Evolutionary conservation across 2,888 invertebrate species (phyloP).

Genomic region (Phania funesta): DNA sequence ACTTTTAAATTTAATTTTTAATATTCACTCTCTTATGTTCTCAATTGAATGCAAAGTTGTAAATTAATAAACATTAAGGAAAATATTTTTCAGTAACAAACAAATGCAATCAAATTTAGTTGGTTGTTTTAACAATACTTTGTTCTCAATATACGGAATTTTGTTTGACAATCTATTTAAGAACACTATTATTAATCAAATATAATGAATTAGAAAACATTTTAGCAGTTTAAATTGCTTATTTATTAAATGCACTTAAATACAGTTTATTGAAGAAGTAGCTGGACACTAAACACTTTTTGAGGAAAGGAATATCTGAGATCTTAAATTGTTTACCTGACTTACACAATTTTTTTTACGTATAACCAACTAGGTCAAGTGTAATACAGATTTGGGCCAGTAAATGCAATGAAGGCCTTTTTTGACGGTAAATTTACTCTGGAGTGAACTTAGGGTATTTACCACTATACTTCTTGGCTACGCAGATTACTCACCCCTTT

Average conservation of each 20-base stretch:
- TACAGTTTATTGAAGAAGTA: constrained; percentile 6
- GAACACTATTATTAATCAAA: constrained; percentile 31
- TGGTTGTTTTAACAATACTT: constrained; percentile 31
- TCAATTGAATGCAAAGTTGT: neutral
- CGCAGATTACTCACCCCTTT: too few species aligned
- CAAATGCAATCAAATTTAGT: constrained; percentile 43
- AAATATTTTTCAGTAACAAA: constrained; percentile 35
- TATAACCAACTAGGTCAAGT: too few species aligned
- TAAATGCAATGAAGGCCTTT: too few species aligned
- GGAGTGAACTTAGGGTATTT: too few species aligned
- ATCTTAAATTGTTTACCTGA: too few species aligned
- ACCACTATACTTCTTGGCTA: too few species aligned
- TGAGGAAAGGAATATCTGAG: too few species aligned
- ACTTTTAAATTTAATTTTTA: neutral
- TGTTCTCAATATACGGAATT: neutral
- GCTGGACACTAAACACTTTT: neutral
- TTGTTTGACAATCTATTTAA: constrained; percentile 28
- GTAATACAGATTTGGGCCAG: too few species aligned
- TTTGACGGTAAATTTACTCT: too few species aligned
- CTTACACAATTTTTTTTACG: too few species aligned
- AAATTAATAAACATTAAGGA: constrained; percentile 31
- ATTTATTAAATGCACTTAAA: neutral
- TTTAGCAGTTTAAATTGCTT: constrained; percentile 15
- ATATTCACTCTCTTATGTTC: neutral
- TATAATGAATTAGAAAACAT: constrained; percentile 16